Evolutionary conservation across 2,113 vertebrate species (phyloP).

Genomic region (Phylloscopus trochiloides): DNA sequence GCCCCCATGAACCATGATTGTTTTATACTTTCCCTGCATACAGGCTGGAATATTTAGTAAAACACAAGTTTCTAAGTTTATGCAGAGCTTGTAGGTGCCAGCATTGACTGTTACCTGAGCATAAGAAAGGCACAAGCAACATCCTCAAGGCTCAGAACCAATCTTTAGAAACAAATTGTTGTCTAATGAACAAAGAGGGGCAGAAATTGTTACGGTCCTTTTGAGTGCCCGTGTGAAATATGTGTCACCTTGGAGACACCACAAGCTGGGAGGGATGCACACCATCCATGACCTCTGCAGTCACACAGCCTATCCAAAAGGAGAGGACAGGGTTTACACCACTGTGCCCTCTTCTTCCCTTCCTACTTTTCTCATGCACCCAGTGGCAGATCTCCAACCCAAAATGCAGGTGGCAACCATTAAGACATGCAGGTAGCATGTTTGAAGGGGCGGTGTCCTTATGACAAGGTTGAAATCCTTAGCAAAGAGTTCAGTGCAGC

Average conservation of each 20-base stretch:
- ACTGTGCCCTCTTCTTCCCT: not conserved
- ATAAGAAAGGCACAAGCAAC: not conserved
- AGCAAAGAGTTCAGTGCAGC: not conserved
- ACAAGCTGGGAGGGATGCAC: not conserved
- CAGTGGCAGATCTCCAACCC: not conserved
- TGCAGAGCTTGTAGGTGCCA: not conserved
- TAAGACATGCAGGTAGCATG: fast-evolving
- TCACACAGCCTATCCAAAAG: fast-evolving
- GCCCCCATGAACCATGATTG: not conserved
- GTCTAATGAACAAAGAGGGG: not conserved
- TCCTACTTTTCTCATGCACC: not conserved
- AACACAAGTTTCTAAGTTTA: not conserved
- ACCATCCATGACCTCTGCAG: not conserved
- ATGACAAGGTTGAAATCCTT: not conserved
- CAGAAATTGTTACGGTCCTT: not conserved
- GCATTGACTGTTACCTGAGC: not conserved
- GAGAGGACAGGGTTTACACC: not conserved
- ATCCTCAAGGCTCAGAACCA: not conserved
- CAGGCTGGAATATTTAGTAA: not conserved
- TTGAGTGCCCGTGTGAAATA: not conserved
- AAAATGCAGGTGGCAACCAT: not conserved
- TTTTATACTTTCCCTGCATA: not conserved
- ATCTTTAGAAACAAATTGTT: not conserved
- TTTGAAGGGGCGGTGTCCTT: not conserved
- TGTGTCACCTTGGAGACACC: fast-evolving